Evolutionary conservation across 2,113 vertebrate species (phyloP).

Genomic region (Shinisaurus crocodilurus): DNA sequence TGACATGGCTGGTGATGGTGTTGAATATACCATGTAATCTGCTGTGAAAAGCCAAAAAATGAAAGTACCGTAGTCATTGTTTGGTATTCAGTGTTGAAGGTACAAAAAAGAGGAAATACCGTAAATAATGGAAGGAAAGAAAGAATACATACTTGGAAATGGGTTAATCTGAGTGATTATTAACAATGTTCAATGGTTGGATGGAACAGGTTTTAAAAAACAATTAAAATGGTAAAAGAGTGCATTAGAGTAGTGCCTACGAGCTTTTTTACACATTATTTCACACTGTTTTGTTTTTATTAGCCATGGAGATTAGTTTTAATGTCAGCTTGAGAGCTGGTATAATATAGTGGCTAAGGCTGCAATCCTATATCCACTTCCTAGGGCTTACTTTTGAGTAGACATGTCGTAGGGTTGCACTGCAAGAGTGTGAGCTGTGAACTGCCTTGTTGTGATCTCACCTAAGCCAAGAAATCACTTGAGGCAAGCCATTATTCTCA

Average conservation of each 20-base stretch:
- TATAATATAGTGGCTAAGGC: neutral
- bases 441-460: neutral
- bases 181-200: neutral
- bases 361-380: neutral
- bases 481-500: neutral
- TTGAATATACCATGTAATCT: constrained; percentile 5
- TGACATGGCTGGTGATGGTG: constrained; percentile 13
- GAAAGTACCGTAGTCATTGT: neutral
- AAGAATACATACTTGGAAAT: neutral
- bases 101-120: neutral
- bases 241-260: constrained; percentile 14
- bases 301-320: neutral
- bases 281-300: neutral
- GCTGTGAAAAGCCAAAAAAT: neutral
- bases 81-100: neutral
- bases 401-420: neutral
- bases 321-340: constrained; percentile 3
- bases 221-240: neutral
- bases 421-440: neutral
- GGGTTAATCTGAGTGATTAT: neutral
- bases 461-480: neutral
- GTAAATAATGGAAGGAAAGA: neutral
- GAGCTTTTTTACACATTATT: neutral
- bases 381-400: neutral
- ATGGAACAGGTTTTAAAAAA: neutral